Percentiles rank a stretch among this genome's conserved stretches.
These are phyloP conservation scores for Exocentrus adspersus DNA, from an alignment of 2,888 invertebrate species.

Conservation along the genomic window DNA sequence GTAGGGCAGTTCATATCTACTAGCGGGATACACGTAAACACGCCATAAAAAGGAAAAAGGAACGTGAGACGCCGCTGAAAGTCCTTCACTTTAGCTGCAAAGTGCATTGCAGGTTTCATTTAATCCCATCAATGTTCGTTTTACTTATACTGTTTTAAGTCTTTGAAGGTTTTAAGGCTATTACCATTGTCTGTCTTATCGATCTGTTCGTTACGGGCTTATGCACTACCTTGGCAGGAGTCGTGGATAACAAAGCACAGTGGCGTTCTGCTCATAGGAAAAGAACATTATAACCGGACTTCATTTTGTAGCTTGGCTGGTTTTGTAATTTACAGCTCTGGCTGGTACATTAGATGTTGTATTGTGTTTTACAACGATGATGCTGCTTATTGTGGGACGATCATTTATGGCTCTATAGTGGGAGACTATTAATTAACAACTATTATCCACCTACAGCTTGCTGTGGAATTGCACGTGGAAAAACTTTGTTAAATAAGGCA, in stretches of 20 bases:
- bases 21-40: background rate
- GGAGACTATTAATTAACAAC: constrained; percentile 14
- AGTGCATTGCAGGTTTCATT: constrained; percentile 19
- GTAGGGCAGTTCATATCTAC: constrained; percentile 10
- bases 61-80: background rate
- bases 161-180: constrained; percentile 20
- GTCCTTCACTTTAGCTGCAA: constrained; percentile 9
- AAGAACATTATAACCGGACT: too few species aligned
- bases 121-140: constrained; percentile 21
- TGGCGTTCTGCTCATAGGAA: background rate
- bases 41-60: background rate
- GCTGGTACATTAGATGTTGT: too few species aligned
- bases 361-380: background rate
- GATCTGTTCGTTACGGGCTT: constrained; percentile 8
- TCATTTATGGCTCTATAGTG: background rate
- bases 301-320: too few species aligned
- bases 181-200: constrained; percentile 16
- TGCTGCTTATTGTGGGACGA: background rate
- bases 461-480: background rate
- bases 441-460: constrained; percentile 12
- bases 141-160: constrained; percentile 13
- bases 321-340: too few species aligned
- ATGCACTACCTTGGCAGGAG: background rate
- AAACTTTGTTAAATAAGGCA: background rate
- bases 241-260: background rate